A percentile compares a stretch with the other conserved stretches of the same genome.
phyloP scores from a whole-genome alignment of 2,113 vertebrate species.

The Danio rerio region GRCz12tu NC_133190.1:38047001-38047500 shows the following conservation, averaged over 20 bases:
- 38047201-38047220: constrained; percentile 14
- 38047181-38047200: constrained; percentile 43
- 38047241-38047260: constrained; percentile 37
- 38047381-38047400: constrained; percentile 30
- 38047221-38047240: constrained; percentile 27
- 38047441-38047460: neutral
- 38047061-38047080: constrained; percentile 57
- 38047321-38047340: constrained; percentile 46
- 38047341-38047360: constrained; percentile 50
- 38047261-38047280: constrained; percentile 67
- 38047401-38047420: constrained; percentile 25
- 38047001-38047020: constrained; percentile 51
- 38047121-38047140: constrained; percentile 62
- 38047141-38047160: constrained; percentile 64
- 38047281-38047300: constrained; percentile 60
- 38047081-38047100: constrained; percentile 64
- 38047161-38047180: constrained; percentile 42
- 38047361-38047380: constrained; percentile 27
- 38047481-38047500: too few relatives aligned
- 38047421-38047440: neutral
- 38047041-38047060: constrained; percentile 59
- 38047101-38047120: constrained; percentile 61
- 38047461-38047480: too few relatives aligned
- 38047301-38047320: constrained; percentile 64
- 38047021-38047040: constrained; percentile 48